Evolutionary conservation across 2,888 invertebrate genomes (phyloP), one percentile per base, ranked within the genome.

Genomic region (Neoaliturus tenellus): DNA sequence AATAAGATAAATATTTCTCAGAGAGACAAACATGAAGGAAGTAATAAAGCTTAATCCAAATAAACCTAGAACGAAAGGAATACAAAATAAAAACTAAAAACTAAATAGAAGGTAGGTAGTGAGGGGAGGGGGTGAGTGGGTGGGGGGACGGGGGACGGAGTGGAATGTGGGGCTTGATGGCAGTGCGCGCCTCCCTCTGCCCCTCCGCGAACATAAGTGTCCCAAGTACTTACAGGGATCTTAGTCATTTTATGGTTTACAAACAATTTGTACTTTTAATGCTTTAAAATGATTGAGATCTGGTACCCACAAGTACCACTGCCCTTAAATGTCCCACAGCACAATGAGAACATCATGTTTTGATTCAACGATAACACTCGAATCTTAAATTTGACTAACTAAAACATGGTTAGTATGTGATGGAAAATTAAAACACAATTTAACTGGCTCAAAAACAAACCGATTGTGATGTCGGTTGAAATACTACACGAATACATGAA

Each of bases 261-360:
- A 80, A 62, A 83, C 44, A 80, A 83, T 83, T 83, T 83, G 83
- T 83, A 83, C 83, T 83, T 51, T 83, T 83, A 80, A 83, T 67
- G 80, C 78, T 78, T 83, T 73, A 75, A 71, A 62, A 81, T 78
- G 69, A 62, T 83, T 83, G 83, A 83, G 83, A 83, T 83, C 83
- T 83, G 83, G 83, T 83, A 83, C 83, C 83, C 83, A 83, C 83
- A 80, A 83, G 80, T 80, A 83, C 83, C 80, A 44, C 51, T 67
- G 78, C 58, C 83, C 81, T 58, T 58, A 35, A 3, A 55, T 35
- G 23, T 39, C 35, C 25, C 44, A 62, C 81, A 67, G 58, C 35
- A 67, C 25, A 81, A 67, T 48, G 25, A 41, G 25, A 81, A 81
- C 20, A 75, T 39, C 44, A 44, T 28, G 25, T 28, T 28, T 48